Conservation (phyloP, 2,797 vertebrate genomes). For the Erpetoichthys calabaricus region DNA sequence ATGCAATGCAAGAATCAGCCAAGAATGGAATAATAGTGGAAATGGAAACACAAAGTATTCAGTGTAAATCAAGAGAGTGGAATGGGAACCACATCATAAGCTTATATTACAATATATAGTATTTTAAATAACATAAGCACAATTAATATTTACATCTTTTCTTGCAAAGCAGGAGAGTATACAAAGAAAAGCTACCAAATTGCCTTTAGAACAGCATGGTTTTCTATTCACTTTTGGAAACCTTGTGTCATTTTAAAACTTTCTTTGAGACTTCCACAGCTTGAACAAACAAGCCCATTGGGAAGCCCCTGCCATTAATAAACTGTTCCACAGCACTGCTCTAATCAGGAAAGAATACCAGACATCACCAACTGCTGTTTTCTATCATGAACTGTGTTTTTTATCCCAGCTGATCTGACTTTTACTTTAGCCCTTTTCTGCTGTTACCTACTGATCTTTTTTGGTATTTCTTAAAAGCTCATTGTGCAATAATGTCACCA, state of each 20-base stretch:
- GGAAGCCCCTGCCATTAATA: neutral
- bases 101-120: too few species aligned
- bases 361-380: neutral
- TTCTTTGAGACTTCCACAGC: neutral
- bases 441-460: slow-evolving; percentile 2
- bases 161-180: too few species aligned
- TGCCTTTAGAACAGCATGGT: neutral
- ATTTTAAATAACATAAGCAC: too few species aligned
- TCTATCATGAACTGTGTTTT: neutral
- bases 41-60: too few species aligned
- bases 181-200: too few species aligned
- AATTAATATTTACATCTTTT: too few species aligned
- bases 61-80: too few species aligned
- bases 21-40: too few species aligned
- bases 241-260: neutral
- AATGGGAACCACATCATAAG: too few species aligned
- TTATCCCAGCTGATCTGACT: neutral
- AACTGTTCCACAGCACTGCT: neutral
- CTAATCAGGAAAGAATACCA: neutral
- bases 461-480: neutral
- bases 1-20: too few species aligned
- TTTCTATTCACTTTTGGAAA: neutral
- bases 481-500: neutral
- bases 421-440: neutral
- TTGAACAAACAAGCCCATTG: neutral